These are phyloP conservation scores for Callipepla squamata DNA, from an alignment of 2,113 vertebrate species.

Conservation along the genomic window DNA sequence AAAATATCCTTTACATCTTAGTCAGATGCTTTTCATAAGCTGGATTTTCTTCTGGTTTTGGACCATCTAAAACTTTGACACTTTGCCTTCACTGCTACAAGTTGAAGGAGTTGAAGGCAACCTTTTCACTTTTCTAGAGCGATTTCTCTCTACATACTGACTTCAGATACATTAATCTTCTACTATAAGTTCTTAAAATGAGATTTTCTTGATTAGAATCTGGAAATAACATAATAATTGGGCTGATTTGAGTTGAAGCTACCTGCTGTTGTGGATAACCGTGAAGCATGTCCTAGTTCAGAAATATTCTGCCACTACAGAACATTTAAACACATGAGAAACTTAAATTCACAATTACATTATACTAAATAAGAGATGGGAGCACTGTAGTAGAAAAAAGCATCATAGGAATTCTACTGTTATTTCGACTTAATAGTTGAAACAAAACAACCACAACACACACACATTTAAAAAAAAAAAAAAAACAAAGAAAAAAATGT, in stretches of 20 bases:
- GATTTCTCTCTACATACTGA: not conserved
- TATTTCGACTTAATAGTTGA: not conserved
- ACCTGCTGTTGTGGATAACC: not conserved
- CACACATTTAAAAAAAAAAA: no score
- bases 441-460: not conserved
- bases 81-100: not conserved
- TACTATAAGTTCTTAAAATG: not conserved
- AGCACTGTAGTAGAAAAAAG: not conserved
- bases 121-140: not conserved
- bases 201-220: not conserved
- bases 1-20: not conserved
- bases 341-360: not conserved
- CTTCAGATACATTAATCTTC: not conserved
- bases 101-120: not conserved
- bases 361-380: not conserved
- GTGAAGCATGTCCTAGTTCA: not conserved
- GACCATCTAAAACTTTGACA: not conserved
- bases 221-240: not conserved
- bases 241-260: not conserved
- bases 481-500: no score
- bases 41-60: not conserved
- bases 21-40: not conserved
- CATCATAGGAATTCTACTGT: not conserved
- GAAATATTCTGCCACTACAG: rapidly evolving
- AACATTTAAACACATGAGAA: not conserved